These are phyloP conservation scores for Petromus typicus DNA, from an alignment of 2,113 vertebrate genomes.

Conservation along the genomic window DNA sequence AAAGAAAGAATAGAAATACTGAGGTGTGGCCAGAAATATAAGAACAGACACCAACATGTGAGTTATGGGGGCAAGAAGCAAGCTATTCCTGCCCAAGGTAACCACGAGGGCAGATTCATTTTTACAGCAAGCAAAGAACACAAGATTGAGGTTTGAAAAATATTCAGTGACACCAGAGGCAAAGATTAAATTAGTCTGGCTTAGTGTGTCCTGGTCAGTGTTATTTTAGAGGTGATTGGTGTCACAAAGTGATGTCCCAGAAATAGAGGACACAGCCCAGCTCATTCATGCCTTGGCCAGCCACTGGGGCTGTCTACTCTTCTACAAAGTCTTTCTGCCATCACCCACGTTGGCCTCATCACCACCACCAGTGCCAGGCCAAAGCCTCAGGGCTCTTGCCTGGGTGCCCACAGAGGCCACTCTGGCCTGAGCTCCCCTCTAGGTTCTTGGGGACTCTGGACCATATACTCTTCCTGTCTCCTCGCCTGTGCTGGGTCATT, in stretches of 20 bases:
- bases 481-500: not conserved
- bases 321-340: not conserved
- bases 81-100: rapidly evolving
- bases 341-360: rapidly evolving
- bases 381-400: not conserved
- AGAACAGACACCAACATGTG: rapidly evolving
- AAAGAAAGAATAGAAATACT: not conserved
- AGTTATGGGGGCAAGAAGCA: too few relatives aligned
- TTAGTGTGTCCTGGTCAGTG: rapidly evolving
- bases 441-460: not conserved
- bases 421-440: too few relatives aligned
- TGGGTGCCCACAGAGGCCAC: not conserved
- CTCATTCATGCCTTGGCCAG: rapidly evolving
- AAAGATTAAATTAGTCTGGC: not conserved
- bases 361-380: rapidly evolving
- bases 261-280: rapidly evolving
- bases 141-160: not conserved
- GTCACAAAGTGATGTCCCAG: rapidly evolving
- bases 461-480: rapidly evolving
- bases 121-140: not conserved
- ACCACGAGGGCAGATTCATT: not conserved
- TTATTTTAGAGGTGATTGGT: rapidly evolving
- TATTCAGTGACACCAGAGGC: not conserved
- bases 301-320: rapidly evolving
- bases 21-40: not conserved